These are phyloP conservation scores for Amphipoea lucens DNA, from an alignment of 2,888 invertebrate species.

Conservation along the genomic window DNA sequence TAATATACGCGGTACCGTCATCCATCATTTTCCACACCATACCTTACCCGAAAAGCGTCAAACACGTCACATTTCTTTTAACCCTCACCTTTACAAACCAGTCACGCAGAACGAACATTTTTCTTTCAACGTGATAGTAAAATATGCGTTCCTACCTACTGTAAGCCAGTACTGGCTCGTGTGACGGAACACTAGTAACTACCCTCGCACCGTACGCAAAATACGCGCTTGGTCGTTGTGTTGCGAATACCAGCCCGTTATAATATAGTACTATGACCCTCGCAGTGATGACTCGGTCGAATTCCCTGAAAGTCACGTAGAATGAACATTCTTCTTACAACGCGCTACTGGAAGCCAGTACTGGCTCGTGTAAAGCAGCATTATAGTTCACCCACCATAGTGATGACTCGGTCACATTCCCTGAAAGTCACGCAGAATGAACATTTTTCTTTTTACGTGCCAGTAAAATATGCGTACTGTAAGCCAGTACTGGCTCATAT, in stretches of 20 bases:
- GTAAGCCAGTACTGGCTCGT: conserved; percentile 3
- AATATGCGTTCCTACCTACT: not conserved
- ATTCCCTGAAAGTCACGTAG: conserved; percentile 62
- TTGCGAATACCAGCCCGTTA: not conserved
- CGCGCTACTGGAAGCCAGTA: not conserved
- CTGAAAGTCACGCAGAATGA: conserved; percentile 50
- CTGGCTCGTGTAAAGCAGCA: conserved; percentile 31
- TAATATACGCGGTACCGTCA: not conserved
- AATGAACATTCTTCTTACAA: not conserved
- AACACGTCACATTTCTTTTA: conserved; percentile 22
- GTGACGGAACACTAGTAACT: conserved; percentile 23
- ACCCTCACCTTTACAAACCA: conserved; percentile 5
- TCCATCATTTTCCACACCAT: not conserved
- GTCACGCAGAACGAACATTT: conserved; percentile 29
- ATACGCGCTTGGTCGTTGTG: no score
- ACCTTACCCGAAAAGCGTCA: not conserved
- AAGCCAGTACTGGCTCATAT: conserved; percentile 14
- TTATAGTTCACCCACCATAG: conserved; percentile 9
- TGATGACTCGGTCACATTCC: conserved; percentile 62
- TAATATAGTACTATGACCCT: not conserved
- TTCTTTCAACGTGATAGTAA: conserved; percentile 14
- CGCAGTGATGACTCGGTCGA: conserved; percentile 49
- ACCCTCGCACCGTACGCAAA: not conserved
- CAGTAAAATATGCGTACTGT: conserved; percentile 1
- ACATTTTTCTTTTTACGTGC: not conserved